phyloP scores from a whole-genome alignment of 2,797 vertebrate genomes.

The Pseudochirops corinnae region DNA sequence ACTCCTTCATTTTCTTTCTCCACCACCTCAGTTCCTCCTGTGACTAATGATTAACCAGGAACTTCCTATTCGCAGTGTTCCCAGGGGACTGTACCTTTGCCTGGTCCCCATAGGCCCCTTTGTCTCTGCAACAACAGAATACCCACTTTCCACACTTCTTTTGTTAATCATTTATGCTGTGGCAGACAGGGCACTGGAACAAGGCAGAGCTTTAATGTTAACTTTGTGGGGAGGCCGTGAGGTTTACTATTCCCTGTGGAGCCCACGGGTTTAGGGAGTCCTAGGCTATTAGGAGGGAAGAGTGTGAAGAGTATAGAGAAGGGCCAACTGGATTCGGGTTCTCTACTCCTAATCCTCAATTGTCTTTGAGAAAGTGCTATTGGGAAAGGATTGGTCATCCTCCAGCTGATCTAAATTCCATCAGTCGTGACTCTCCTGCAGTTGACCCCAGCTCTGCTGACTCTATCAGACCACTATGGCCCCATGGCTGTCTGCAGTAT shows the following conservation, averaged over 20 bases:
- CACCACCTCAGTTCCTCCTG: not conserved
- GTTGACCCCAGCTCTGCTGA: not conserved
- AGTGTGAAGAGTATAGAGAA: not conserved
- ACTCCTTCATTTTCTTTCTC: not conserved
- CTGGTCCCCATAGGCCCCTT: not conserved
- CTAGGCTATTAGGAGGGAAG: not conserved
- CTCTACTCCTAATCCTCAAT: not conserved
- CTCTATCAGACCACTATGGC: not conserved
- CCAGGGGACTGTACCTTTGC: not conserved
- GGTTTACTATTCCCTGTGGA: not conserved
- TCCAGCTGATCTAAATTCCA: not conserved
- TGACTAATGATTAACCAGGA: not conserved
- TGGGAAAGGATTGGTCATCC: not conserved
- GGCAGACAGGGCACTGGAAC: not conserved
- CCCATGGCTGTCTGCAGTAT: not conserved
- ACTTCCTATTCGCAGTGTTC: not conserved
- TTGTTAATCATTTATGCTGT: not conserved
- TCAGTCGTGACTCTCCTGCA: not conserved
- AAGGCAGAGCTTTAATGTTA: not conserved
- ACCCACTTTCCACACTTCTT: not conserved
- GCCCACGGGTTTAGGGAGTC: not conserved
- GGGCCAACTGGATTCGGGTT: not conserved
- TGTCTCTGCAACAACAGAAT: not conserved
- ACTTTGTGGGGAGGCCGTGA: not conserved
- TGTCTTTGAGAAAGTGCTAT: not conserved